Conservation (phyloP, 2,113 vertebrate species). For the Ptychochromis oligacanthus region DNA sequence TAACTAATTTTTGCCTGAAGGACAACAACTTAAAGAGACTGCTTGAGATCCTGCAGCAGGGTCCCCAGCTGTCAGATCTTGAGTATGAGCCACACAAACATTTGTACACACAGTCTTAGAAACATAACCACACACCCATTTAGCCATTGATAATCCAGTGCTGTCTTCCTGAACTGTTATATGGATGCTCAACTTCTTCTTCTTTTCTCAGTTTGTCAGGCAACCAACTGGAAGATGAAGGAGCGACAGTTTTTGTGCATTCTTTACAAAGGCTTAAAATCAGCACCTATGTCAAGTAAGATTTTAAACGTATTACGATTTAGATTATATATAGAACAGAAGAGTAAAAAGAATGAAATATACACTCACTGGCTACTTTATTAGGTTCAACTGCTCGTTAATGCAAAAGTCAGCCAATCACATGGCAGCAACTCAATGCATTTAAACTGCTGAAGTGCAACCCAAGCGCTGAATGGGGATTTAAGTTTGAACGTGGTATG, state of each 20-base stretch:
- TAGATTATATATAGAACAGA: background rate
- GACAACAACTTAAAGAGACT: slow-evolving; percentile 50
- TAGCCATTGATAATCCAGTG: background rate
- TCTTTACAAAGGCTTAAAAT: slow-evolving; percentile 65
- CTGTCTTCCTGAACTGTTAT: background rate
- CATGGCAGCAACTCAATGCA: background rate
- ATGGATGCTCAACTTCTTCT: background rate
- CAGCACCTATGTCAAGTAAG: slow-evolving; percentile 72
- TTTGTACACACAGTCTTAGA: background rate
- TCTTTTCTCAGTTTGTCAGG: slow-evolving; percentile 70
- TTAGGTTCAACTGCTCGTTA: background rate
- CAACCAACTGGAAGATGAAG: slow-evolving; percentile 72
- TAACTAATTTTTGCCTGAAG: slow-evolving; percentile 67
- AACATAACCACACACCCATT: background rate
- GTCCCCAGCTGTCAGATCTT: slow-evolving; percentile 61
- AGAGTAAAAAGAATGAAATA: background rate
- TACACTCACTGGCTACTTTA: background rate
- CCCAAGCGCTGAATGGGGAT: background rate
- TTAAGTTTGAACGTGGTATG: background rate
- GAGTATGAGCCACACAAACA: slow-evolving; percentile 61
- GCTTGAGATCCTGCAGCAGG: slow-evolving; percentile 57
- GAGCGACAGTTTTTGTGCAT: slow-evolving; percentile 59
- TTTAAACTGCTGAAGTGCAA: background rate
- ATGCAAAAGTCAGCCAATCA: background rate
- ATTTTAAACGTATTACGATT: background rate